Conservation (phyloP, 2,113 vertebrate species). For the Phodopus roborovskii region DNA sequence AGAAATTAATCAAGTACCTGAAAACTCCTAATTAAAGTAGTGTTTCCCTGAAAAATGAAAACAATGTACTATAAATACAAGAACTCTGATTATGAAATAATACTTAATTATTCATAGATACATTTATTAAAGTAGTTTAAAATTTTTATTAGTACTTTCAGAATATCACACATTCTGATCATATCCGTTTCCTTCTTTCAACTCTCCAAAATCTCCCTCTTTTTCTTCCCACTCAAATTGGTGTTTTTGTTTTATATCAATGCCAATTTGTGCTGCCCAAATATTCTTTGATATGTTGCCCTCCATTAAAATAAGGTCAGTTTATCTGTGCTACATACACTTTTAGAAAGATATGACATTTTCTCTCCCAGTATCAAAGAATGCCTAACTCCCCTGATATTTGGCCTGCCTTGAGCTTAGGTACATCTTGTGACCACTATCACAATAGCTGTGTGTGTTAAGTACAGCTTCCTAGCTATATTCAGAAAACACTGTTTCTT, state of each 20-base stretch:
- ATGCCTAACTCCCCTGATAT: not conserved
- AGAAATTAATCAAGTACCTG: not conserved
- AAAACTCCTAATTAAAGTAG: not conserved
- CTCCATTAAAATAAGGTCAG: not conserved
- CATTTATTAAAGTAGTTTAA: not conserved
- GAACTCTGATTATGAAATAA: not conserved
- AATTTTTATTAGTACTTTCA: not conserved
- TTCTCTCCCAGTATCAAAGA: not conserved
- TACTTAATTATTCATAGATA: not conserved
- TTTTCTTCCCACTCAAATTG: not conserved
- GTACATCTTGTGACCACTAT: not conserved
- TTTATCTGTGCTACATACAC: not conserved
- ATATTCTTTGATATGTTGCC: not conserved
- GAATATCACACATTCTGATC: not conserved
- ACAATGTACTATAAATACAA: not conserved
- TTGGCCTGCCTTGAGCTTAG: not conserved
- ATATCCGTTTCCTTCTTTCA: not conserved
- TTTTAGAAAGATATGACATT: not conserved
- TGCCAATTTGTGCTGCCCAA: too few relatives aligned
- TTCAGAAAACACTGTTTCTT: not conserved
- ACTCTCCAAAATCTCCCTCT: not conserved
- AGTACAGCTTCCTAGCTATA: not conserved
- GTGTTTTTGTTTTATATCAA: not conserved
- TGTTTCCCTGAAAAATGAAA: constrained; percentile 18
- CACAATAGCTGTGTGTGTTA: not conserved